Percentiles rank a stretch among this genome's conserved stretches.
Evolutionary conservation across 2,113 vertebrate species (phyloP).

Genomic region (Clupea harengus): DNA sequence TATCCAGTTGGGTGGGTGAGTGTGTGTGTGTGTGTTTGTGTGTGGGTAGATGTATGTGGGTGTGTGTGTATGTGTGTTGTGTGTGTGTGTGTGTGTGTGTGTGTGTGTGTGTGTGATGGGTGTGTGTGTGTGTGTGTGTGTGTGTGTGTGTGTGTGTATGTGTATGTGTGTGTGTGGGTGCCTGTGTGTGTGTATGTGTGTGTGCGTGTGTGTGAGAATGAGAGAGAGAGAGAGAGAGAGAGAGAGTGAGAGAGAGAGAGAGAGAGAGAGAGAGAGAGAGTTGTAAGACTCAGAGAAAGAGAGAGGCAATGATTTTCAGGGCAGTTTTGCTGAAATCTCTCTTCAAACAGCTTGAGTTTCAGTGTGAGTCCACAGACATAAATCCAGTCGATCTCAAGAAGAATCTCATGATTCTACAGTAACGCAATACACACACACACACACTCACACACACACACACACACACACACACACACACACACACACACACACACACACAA

Average conservation of each 20-base stretch:
- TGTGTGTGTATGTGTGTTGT: too few relatives aligned
- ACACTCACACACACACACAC: background rate
- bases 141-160: background rate
- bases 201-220: background rate
- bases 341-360: background rate
- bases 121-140: too few relatives aligned
- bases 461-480: background rate
- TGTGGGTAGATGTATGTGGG: too few relatives aligned
- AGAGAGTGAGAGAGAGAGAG: background rate
- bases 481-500: background rate
- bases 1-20: too few relatives aligned
- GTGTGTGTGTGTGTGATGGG: too few relatives aligned
- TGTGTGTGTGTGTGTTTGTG: too few relatives aligned
- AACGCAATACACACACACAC: background rate
- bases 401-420: background rate
- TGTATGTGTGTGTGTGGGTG: background rate
- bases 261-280: background rate
- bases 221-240: background rate
- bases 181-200: background rate
- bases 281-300: background rate
- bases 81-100: too few relatives aligned
- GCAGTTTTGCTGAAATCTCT: background rate
- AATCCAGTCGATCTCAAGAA: background rate
- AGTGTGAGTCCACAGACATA: background rate
- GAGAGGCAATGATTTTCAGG: background rate